Percentiles rank a stretch among this genome's conserved stretches.
These are phyloP conservation scores for Enteromius fasciolatus DNA, from an alignment of 2,797 vertebrate species.

Conservation along the genomic window DNA sequence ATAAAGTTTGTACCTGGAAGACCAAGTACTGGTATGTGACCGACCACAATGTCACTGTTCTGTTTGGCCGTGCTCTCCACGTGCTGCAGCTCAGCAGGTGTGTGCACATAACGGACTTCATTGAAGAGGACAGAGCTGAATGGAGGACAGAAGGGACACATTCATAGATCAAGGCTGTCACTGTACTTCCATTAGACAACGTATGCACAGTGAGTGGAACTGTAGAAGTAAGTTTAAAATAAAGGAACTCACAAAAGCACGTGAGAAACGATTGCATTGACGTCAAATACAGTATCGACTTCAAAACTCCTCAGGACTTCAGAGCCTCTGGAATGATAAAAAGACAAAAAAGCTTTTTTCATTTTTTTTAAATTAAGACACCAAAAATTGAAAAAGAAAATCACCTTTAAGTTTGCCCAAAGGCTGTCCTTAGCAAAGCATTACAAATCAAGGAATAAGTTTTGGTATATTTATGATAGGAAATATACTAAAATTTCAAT, in stretches of 20 bases:
- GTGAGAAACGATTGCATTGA: conserved; percentile 90
- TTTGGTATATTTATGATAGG: too few species aligned
- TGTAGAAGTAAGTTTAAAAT: neutral
- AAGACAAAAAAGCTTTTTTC: neutral
- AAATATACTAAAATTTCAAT: too few species aligned
- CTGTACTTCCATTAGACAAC: neutral
- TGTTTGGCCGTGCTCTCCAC: conserved; percentile 83
- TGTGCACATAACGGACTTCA: conserved; percentile 88
- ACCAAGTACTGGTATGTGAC: conserved; percentile 86
- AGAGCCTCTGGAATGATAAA: conserved; percentile 73
- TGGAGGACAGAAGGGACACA: neutral
- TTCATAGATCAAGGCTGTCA: neutral
- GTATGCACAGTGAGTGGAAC: neutral
- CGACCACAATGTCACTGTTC: conserved; percentile 82
- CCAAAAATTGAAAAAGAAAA: too few species aligned
- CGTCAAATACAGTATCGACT: conserved; percentile 87
- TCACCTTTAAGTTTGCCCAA: too few species aligned
- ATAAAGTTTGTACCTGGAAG: conserved; percentile 81
- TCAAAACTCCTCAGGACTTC: conserved; percentile 86
- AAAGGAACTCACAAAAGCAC: conserved; percentile 88
- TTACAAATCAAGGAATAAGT: too few species aligned
- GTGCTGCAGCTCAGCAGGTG: conserved; percentile 79
- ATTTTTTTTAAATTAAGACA: too few species aligned
- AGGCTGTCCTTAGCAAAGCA: too few species aligned
- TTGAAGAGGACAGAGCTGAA: conserved; percentile 89